These are phyloP conservation scores for Cotesia chilonis DNA, from an alignment of 1,140 invertebrate genomes.

Conservation along the genomic window DNA sequence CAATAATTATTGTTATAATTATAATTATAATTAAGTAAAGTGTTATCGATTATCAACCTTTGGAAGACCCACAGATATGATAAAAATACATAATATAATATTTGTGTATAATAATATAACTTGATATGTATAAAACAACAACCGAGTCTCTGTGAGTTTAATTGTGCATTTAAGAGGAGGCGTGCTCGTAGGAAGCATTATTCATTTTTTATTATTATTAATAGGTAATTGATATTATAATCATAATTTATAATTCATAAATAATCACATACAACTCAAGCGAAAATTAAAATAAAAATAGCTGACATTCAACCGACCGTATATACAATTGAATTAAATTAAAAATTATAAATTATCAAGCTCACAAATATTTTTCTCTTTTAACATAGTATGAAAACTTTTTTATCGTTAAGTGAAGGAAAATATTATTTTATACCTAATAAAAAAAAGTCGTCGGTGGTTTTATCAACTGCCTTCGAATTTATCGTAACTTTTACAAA, in stretches of 20 bases:
- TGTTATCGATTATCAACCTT: background rate
- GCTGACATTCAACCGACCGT: no score
- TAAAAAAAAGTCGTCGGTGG: background rate
- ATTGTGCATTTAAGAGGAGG: background rate
- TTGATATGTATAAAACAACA: constrained; percentile 1
- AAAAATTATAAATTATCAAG: no score
- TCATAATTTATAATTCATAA: background rate
- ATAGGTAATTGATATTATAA: background rate
- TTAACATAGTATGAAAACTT: no score
- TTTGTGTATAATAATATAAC: background rate
- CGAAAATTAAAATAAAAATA: no score
- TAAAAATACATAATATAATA: constrained; percentile 17
- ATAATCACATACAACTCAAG: background rate
- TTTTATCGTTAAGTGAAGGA: no score
- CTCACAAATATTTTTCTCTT: no score
- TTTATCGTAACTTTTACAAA: background rate
- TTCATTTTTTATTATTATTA: constrained; percentile 8
- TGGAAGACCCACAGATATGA: constrained; percentile 16
- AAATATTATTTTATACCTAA: background rate
- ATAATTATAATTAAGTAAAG: background rate
- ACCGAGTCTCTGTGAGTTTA: no score
- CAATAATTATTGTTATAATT: no score
- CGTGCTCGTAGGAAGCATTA: background rate
- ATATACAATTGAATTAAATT: no score
- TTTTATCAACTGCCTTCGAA: background rate